phyloP scores from a whole-genome alignment of 2,888 invertebrate genomes.

The Aricia artaxerxes region DNA sequence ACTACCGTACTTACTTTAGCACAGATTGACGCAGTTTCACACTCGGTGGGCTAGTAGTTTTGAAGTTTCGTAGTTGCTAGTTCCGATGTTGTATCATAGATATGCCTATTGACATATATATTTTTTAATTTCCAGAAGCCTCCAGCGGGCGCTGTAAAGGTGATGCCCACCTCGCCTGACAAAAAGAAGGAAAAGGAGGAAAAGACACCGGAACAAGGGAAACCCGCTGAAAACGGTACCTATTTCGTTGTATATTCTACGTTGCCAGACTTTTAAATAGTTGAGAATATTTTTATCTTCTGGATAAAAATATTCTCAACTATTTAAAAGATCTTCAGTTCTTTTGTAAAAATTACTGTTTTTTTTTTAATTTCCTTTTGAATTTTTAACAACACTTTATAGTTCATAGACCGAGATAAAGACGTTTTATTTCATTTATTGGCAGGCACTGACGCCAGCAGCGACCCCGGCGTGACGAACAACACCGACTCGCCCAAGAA shows the following conservation, averaged over 20 bases:
- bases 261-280: background rate
- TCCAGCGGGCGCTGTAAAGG: constrained; percentile 88
- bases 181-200: constrained; percentile 78
- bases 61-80: background rate
- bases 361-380: too few species aligned
- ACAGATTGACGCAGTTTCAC: background rate
- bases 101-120: background rate
- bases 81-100: background rate
- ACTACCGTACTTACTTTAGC: too few species aligned
- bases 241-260: background rate
- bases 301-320: too few species aligned
- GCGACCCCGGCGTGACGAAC: constrained; percentile 72
- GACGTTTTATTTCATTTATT: constrained; percentile 31
- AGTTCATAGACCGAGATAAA: too few species aligned
- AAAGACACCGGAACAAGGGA: constrained; percentile 57
- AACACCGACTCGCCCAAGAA: constrained; percentile 75
- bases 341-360: too few species aligned
- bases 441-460: constrained; percentile 75
- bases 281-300: too few species aligned
- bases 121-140: constrained; percentile 84
- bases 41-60: background rate
- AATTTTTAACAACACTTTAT: too few species aligned
- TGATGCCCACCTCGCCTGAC: constrained; percentile 86
- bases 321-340: too few species aligned
- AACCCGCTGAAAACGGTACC: constrained; percentile 72